These are phyloP conservation scores for Ginglymostoma cirratum DNA, from an alignment of 2,113 vertebrate genomes.

Conservation along the genomic window DNA sequence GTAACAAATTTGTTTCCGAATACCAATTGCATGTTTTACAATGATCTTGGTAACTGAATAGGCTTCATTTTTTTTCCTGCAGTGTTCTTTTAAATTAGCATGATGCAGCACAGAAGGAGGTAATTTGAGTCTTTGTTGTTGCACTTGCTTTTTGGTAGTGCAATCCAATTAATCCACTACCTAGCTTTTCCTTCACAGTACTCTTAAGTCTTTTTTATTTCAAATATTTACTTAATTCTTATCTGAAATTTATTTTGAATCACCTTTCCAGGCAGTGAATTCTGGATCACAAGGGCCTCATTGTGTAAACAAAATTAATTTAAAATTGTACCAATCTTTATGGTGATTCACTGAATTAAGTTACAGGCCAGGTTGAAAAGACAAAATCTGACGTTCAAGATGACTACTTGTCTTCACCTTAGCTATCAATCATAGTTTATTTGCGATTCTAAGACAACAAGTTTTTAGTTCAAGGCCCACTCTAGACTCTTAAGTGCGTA, in stretches of 20 bases:
- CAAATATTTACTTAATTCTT: not conserved
- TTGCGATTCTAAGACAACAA: not conserved
- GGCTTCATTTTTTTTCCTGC: not conserved
- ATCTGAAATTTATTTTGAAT: not conserved
- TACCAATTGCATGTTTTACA: not conserved
- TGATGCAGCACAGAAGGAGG: not conserved
- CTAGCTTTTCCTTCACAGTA: not conserved
- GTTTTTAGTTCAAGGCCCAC: not conserved
- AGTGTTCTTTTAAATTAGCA: not conserved
- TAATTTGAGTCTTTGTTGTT: not conserved
- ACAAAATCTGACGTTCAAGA: not conserved
- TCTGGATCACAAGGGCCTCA: not conserved
- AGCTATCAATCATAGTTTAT: not conserved
- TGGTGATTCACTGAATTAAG: not conserved
- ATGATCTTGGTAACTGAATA: not conserved
- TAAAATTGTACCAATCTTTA: not conserved
- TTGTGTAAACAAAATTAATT: not conserved
- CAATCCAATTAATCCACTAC: not conserved
- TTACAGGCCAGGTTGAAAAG: not conserved
- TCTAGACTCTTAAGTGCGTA: not conserved
- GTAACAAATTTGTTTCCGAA: not conserved
- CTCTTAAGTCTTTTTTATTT: not conserved
- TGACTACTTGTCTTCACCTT: not conserved
- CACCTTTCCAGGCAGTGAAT: not conserved
- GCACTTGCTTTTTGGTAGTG: not conserved